Base-by-base conservation (phyloP, 2,797 vertebrate species). In the Alcedo quadribrachys region DNA sequence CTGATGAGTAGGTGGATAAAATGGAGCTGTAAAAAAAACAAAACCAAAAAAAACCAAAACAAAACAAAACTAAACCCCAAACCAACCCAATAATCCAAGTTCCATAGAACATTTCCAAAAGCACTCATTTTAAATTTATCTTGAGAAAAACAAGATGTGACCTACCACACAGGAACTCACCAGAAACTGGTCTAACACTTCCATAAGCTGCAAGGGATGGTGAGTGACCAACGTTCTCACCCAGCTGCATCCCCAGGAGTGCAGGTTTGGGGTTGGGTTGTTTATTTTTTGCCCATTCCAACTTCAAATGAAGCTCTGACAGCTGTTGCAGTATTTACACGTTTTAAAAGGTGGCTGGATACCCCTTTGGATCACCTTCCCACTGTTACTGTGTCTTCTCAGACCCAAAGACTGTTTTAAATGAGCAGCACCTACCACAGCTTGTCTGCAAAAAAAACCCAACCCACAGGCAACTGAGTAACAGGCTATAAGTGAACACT, bases 311-410 rank as follows among this genome's bases (percentile, higher is more conserved):
- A 94, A 96, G 88, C 76, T 96, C 79, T 94, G 91, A 96, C 87
- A 96, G 93, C 87, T 94, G 66, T 21, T 96, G 71, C 66, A 96
- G 78, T 97, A 97, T 97, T 96, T 97, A 97, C 96, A 97, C 82
- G 96, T 62, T 81, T 93, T 83, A 96, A 97, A 95, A 48, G 81
- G 92, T 78, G 80, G 87, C 50, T 93, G 5, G 0, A 28, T 71
- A 71, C 85, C 40, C 50, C 51, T 91, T 75, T 77, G 91, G 80
- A 91, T 81, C 85, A 91, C 53, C 69, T 55, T 81, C 71, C 62
- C 50, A 51, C 69, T 88, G 12, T 50, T 63, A 43, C 1, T 62
- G 51, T 58, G 35, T 82, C 57, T 87, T 91, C 60, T 74, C 42
- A 84, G 86, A 94, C 65, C 62, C 92, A 91, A 78, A 95, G 55